A percentile compares a stretch with the other conserved stretches of the same genome.
Evolutionary conservation across 2,888 invertebrate species (phyloP).

Genomic region (Argynnis bischoffii): DNA sequence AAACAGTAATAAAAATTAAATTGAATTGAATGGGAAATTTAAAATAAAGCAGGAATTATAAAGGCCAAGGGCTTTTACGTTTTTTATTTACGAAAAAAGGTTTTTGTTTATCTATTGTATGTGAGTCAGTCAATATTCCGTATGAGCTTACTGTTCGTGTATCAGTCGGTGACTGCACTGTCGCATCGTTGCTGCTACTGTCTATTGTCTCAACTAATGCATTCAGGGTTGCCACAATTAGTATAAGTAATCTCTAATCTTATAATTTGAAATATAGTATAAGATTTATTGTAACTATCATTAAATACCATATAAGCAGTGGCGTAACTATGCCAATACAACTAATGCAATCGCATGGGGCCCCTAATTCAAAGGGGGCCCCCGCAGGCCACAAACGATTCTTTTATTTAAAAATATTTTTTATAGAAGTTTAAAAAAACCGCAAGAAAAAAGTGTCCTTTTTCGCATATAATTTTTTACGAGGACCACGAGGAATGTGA

Average conservation of each 20-base stretch:
- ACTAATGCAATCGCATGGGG: too few species aligned
- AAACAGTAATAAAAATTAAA: not conserved
- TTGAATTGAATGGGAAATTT: not conserved
- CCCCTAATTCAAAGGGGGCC: too few species aligned
- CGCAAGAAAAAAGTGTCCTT: too few species aligned
- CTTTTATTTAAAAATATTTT: too few species aligned
- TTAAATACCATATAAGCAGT: too few species aligned
- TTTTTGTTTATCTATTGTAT: constrained; percentile 7
- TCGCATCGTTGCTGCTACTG: constrained; percentile 46
- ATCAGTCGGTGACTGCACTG: constrained; percentile 40
- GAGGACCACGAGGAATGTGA: too few species aligned
- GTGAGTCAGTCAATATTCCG: constrained; percentile 43
- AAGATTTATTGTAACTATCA: not conserved
- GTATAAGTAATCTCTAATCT: not conserved
- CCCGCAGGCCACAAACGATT: too few species aligned
- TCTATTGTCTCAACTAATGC: constrained; percentile 53
- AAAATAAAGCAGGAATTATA: not conserved
- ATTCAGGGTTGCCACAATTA: constrained; percentile 46
- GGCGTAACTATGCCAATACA: too few species aligned
- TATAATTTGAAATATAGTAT: too few species aligned
- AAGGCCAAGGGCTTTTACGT: not conserved
- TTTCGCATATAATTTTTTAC: too few species aligned
- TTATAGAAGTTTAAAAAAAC: too few species aligned
- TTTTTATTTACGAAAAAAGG: not conserved
- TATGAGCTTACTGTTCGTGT: constrained; percentile 52